A percentile compares a stretch with the other conserved stretches of the same genome.
These are phyloP conservation scores for Oreotragus oreotragus DNA, from an alignment of 2,113 vertebrate species.

Conservation along the genomic window DNA sequence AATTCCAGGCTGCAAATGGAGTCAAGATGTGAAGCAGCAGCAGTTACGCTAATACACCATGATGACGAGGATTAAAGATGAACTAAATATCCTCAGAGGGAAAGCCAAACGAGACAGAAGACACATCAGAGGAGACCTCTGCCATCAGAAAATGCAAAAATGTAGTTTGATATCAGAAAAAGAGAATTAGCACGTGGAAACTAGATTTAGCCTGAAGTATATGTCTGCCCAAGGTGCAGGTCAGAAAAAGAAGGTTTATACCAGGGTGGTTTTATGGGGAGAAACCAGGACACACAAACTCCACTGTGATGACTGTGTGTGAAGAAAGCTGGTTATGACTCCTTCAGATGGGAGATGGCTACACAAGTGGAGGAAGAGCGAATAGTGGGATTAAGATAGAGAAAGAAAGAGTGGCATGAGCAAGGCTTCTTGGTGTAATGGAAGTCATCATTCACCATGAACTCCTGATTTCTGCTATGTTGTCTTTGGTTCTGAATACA, in stretches of 20 bases:
- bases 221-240: background rate
- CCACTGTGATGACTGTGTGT: background rate
- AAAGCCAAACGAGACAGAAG: background rate
- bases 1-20: background rate
- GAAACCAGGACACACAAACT: background rate
- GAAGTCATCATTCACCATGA: background rate
- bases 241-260: background rate
- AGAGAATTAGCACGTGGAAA: background rate
- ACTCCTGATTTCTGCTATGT: background rate
- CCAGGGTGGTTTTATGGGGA: background rate
- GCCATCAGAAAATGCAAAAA: background rate
- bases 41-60: background rate
- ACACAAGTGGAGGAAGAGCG: background rate
- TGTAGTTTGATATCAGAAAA: background rate
- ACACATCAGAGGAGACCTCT: background rate
- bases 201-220: background rate
- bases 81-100: background rate
- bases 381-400: background rate
- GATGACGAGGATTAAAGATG: background rate
- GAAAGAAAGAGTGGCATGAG: background rate
- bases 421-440: background rate
- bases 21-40: slow-evolving; percentile 3
- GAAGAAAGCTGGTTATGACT: background rate
- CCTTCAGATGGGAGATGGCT: background rate
- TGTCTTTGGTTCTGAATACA: background rate